Base-by-base conservation (phyloP, 1,140 invertebrate genomes). In the Drosophila pseudoobscura region DNA sequence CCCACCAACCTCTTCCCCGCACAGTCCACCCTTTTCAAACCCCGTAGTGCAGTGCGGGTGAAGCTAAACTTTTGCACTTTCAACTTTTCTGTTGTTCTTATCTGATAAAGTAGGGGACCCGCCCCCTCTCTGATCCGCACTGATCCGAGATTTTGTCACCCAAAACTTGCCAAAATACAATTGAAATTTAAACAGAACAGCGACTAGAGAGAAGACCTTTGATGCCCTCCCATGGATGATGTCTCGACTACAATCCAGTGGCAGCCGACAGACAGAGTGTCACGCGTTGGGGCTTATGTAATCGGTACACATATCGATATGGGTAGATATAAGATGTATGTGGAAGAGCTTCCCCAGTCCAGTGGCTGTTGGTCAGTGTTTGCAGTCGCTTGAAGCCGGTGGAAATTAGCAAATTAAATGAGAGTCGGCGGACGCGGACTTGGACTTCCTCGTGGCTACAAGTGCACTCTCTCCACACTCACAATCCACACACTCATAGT, bases 381-480 rank as follows among this genome's bases (percentile, higher is more conserved):
- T 78, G 51, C 50, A 63, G 61, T 70, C 57, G 70, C 69, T 63
- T 44, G 50, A 45, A 66, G 39, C 44, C 60, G 75, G 80, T 63
- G 11, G 47, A 76, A 59, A 83, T 83, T 79, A 79, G 80, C 80
- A 83, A 84, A 71, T 44, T 41, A 54, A 84, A 84, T 79, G 51
- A 75, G 51, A 75, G 71, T 61, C 75, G 75, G 75, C 55, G 50
- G 68, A 41, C 45, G 29, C 49, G 52, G 35, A 39, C 70, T 41
- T 41, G 57, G 22, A 55, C 50, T 75, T 74, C 61, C 72, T 39
- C 54, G 45, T 71, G 43, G 60, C 61, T 51, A 73, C 68, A 75
- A 75, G 70, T 75, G 49, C 45, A 63, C 45, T 55, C 46, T 26
- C 47, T 52, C 35, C 35, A 4, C 11, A 31, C 60, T 63, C 13